These are phyloP conservation scores for Dryobates pubescens DNA, from an alignment of 2,797 vertebrate species.

Conservation along the genomic window DNA sequence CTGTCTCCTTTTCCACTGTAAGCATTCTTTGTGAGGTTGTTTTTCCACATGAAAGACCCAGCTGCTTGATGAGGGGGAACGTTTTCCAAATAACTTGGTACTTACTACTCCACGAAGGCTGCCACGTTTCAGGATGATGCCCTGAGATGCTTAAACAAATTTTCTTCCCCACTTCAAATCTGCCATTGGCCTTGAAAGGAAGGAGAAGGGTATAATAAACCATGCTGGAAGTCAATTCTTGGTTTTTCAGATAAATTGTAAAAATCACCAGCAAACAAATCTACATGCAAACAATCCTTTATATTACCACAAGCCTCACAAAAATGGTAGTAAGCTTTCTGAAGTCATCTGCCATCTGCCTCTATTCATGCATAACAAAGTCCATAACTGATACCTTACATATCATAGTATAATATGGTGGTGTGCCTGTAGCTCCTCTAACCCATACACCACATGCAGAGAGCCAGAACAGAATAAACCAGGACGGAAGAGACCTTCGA, in stretches of 20 bases:
- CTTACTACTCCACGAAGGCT: slow-evolving; percentile 99
- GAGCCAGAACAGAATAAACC: background rate
- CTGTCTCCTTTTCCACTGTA: background rate
- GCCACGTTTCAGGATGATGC: slow-evolving; percentile 99
- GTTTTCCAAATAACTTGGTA: slow-evolving; percentile 60
- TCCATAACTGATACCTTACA: background rate
- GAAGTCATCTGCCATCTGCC: background rate
- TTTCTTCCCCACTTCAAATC: slow-evolving; percentile 98
- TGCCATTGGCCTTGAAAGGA: slow-evolving; percentile 88
- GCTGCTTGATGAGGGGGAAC: background rate
- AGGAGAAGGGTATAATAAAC: background rate
- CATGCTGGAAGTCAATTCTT: background rate
- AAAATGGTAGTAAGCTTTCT: background rate
- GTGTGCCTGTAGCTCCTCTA: background rate
- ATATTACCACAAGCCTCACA: background rate
- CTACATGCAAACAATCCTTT: background rate
- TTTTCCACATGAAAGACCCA: background rate
- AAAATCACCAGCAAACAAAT: background rate
- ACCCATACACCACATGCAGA: background rate
- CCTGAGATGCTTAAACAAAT: slow-evolving; percentile 99
- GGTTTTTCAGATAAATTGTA: background rate
- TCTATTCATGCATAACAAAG: background rate
- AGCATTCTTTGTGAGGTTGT: background rate
- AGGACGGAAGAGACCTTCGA: too few relatives aligned
- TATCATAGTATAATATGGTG: background rate